Base-by-base conservation (phyloP, 1,140 invertebrate genomes). In the Hylyphantes graminicola region DNA sequence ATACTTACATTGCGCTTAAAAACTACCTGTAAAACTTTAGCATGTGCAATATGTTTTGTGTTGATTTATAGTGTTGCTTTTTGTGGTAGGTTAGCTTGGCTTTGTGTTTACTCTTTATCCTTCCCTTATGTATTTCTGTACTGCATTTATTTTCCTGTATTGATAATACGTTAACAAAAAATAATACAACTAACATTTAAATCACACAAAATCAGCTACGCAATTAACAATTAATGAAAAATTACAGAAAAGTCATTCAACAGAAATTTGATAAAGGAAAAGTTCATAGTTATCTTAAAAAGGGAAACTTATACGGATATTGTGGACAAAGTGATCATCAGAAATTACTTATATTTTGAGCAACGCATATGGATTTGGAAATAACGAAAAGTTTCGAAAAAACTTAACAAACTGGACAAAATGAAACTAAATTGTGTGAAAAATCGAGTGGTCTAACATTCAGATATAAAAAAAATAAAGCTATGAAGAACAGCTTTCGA, bases 61-160 rank as follows among this genome's bases (percentile, higher is more conserved):
- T 70, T 53, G 9, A 48, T 70, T 70, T 70, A 53, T 51, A 70
- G 13, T 70, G 7, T n/a, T n/a, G n/a, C 48, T 70, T 70, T 48
- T 70, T 53, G 50, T 70, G 11, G 6, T 70, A 13, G 68, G 54
- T 19, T 70, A 51, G 68, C 68, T 70, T 70, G 10, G 68, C 68
- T 54, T 53, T 68, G 12, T 50, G 57, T 6, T 53, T 70, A 19
- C 21, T 53, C 19, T 70, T 70, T 54, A 51, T 51, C 35, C 54
- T 53, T 11, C 5, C 35, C 35, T 35, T 35, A 35, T 35, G 35
- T 35, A 35, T 35, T 35, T 35, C 35, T 35, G 5, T 35, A 35
- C 35, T 35, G 35, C 35, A 35, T 35, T 35, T 35, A 35, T 35
- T 35, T 35, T 35, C 35, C 35, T 35, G 35, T 35, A 35, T 35